phyloP scores from a whole-genome alignment of 64 coral and sea anemone genomes.

The Montipora capricornis region DNA sequence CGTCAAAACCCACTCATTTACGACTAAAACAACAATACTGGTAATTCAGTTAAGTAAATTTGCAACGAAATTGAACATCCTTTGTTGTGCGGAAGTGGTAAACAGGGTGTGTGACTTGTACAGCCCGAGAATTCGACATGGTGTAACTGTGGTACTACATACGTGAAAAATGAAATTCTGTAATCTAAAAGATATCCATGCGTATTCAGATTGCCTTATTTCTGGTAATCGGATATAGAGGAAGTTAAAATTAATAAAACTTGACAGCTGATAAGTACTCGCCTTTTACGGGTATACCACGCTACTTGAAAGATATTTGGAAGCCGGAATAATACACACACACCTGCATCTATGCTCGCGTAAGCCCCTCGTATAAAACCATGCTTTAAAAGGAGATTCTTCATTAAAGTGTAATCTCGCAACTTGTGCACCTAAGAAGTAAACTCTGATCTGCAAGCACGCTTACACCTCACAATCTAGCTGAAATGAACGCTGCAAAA shows the following conservation, averaged over 20 bases:
- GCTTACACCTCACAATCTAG: background rate
- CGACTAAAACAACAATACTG: background rate
- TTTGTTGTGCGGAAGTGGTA: background rate
- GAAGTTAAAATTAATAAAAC: background rate
- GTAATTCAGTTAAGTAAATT: background rate
- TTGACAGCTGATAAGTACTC: slow-evolving; percentile 3
- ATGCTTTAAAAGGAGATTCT: background rate
- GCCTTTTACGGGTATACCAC: slow-evolving; percentile 3
- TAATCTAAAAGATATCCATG: background rate
- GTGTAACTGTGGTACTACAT: background rate
- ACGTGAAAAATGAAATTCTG: background rate
- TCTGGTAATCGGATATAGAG: slow-evolving; percentile 4
- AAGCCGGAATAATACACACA: background rate
- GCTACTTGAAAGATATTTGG: background rate
- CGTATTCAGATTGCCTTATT: background rate
- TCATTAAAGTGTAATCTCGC: background rate
- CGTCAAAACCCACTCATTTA: background rate
- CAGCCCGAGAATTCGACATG: too few species aligned
- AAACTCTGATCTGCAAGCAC: background rate
- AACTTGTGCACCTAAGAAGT: background rate
- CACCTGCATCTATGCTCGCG: background rate
- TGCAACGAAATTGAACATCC: background rate
- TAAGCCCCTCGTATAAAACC: background rate
- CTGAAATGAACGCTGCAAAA: background rate
- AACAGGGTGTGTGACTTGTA: background rate